Conservation (phyloP, 2,113 vertebrate genomes). For the Himantopus leucocephalus region DNA sequence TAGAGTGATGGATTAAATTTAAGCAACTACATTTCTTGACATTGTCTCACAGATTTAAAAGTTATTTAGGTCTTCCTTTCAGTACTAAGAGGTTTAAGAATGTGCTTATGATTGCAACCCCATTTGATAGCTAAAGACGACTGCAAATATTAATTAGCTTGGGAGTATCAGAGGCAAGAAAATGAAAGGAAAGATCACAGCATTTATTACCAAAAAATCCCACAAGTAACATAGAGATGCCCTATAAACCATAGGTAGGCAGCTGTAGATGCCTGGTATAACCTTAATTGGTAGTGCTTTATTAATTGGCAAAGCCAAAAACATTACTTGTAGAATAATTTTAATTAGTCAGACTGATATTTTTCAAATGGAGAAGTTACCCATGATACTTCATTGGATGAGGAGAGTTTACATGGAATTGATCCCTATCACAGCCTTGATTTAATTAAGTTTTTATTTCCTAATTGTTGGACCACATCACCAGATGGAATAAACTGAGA, state of each 20-base stretch:
- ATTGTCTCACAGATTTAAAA: slow-evolving; percentile 50
- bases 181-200: not conserved
- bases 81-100: slow-evolving; percentile 62
- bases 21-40: slow-evolving; percentile 55
- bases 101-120: slow-evolving; percentile 42
- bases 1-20: slow-evolving; percentile 66
- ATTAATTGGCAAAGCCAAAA: not conserved
- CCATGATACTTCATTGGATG: not conserved
- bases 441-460: not conserved
- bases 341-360: not conserved
- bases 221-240: not conserved
- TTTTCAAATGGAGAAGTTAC: not conserved
- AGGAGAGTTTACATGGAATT: not conserved
- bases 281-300: not conserved
- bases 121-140: slow-evolving; percentile 14
- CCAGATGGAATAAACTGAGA: not conserved
- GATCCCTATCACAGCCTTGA: not conserved
- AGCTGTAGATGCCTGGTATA: not conserved
- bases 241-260: not conserved
- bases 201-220: not conserved
- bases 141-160: slow-evolving; percentile 49
- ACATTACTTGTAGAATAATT: not conserved
- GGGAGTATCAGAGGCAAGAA: not conserved
- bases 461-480: not conserved
- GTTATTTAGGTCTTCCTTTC: slow-evolving; percentile 60